These are phyloP conservation scores for Esox lucius DNA, from an alignment of 2,797 vertebrate genomes.

Conservation along the genomic window DNA sequence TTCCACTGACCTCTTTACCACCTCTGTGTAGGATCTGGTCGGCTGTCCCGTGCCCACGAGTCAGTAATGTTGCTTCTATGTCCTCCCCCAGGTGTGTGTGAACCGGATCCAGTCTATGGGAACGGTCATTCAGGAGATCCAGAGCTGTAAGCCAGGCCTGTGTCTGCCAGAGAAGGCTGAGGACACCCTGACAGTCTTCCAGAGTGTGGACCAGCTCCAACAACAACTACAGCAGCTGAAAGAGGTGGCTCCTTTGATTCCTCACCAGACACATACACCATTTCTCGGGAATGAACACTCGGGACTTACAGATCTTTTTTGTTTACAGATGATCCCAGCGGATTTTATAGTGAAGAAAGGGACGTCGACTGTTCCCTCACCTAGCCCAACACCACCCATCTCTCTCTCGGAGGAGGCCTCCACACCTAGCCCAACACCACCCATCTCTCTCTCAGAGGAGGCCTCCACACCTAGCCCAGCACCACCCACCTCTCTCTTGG, in stretches of 20 bases:
- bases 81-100: slow-evolving; percentile 74
- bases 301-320: not conserved
- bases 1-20: not conserved
- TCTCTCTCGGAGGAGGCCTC: slow-evolving; percentile 20
- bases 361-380: not conserved
- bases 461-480: not conserved
- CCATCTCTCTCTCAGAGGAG: slow-evolving; percentile 28
- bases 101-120: slow-evolving; percentile 83
- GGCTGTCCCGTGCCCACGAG: not conserved
- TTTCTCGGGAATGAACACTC: not conserved
- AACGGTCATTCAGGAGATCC: slow-evolving; percentile 78
- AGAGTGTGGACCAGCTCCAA: slow-evolving; percentile 76
- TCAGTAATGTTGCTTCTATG: not conserved
- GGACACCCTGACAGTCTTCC: slow-evolving; percentile 80
- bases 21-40: not conserved
- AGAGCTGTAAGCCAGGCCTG: slow-evolving; percentile 80
- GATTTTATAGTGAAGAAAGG: slow-evolving; percentile 26
- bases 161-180: slow-evolving; percentile 75
- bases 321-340: slow-evolving; percentile 32
- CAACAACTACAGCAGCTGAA: slow-evolving; percentile 81
- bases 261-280: not conserved
- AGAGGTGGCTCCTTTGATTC: slow-evolving; percentile 64
- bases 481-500: slow-evolving; percentile 29
- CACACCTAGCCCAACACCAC: slow-evolving; percentile 15
- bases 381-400: slow-evolving; percentile 20